Base-by-base conservation (phyloP, 2,888 invertebrate species). In the Tinea trinotella region DNA sequence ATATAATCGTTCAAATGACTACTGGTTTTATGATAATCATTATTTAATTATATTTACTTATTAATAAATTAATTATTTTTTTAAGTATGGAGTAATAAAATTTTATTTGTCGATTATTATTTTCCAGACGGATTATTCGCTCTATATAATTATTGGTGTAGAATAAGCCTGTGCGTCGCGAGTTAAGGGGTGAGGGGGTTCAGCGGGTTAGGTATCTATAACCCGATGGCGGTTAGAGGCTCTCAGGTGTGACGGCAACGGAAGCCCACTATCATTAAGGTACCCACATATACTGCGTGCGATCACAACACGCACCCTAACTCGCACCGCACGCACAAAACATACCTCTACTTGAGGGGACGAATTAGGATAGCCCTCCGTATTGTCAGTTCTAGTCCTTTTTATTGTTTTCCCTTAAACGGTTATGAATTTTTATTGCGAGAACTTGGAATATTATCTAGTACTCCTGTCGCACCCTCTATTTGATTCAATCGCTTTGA, bases 231-330 rank as follows among this genome's bases (percentile, higher is more conserved):
- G 86, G 86, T 87, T 87, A 80, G 66, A 70, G 58, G 74, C 83
- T 72, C 83, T 87, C 86, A 87, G 86, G 86, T 87, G 86, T 87
- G 86, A 86, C 86, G 85, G 71, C 73, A 65, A 22, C 85, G 85
- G 85, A 85, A 84, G 75, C 84, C 66, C 74, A 68, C 84, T 77
- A 80, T 84, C 85, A 85, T 85, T 85, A 85, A 72, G 78, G 74
- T 75, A 78, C 84, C 84, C 84, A 83, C 56, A 56, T 55, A 15
- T 18, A 55, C 24, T 53, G 53, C 55, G 44, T 55, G 30, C 40
- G 12, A 10, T 30, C 46, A 44, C 24, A 30, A 65, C 66, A 71
- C 67, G 68, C 70, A 70, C 69, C 64, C 70, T 64, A 67, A 64
- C 67, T 34, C 35, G n/a, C 35, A 52, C 35, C 40, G 61, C 60